A percentile compares a stretch with the other conserved stretches of the same genome.
Conservation (phyloP, 1,140 invertebrate genomes). For the Steinernema khuongi region DNA sequence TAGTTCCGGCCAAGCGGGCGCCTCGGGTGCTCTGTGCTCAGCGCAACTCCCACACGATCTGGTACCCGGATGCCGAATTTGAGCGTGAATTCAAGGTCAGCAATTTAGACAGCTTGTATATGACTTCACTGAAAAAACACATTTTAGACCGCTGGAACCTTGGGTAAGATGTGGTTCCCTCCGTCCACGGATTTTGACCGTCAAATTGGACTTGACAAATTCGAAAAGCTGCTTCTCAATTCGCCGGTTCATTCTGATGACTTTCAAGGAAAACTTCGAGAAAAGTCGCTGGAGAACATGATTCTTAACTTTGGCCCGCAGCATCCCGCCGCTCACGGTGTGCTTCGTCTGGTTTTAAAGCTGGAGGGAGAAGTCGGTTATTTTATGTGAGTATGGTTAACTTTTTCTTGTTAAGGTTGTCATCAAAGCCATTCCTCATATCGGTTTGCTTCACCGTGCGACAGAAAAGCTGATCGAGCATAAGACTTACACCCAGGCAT, state of each 20-base stretch:
- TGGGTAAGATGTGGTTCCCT: slow-evolving; percentile 34
- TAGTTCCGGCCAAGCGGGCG: slow-evolving; percentile 13
- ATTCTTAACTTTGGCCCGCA: slow-evolving; percentile 93
- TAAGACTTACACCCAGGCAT: slow-evolving; percentile 91
- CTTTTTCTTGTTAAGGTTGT: slow-evolving; percentile 67
- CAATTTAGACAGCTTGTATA: slow-evolving; percentile 12
- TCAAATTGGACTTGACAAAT: slow-evolving; percentile 41
- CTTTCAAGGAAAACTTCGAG: slow-evolving; percentile 36
- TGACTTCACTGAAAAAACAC: not conserved
- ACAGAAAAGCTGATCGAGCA: slow-evolving; percentile 98
- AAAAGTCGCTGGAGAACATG: slow-evolving; percentile 61
- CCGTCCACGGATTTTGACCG: slow-evolving; percentile 27
- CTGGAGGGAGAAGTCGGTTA: slow-evolving; percentile 78
- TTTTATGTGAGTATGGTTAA: not conserved
- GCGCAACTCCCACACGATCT: slow-evolving; percentile 44
- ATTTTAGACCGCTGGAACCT: slow-evolving; percentile 42
- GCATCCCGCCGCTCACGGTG: slow-evolving; percentile 96
- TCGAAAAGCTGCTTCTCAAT: slow-evolving; percentile 30
- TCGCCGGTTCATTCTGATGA: slow-evolving; percentile 36
- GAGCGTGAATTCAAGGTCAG: slow-evolving; percentile 49
- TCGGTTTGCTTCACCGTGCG: slow-evolving; percentile 87
- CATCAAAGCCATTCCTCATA: slow-evolving; percentile 84
- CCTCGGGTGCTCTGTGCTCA: slow-evolving; percentile 20
- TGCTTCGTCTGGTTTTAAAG: slow-evolving; percentile 85
- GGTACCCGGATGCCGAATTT: slow-evolving; percentile 57